phyloP scores from a whole-genome alignment of 2,113 vertebrate genomes.

The Dromas ardeola region DNA sequence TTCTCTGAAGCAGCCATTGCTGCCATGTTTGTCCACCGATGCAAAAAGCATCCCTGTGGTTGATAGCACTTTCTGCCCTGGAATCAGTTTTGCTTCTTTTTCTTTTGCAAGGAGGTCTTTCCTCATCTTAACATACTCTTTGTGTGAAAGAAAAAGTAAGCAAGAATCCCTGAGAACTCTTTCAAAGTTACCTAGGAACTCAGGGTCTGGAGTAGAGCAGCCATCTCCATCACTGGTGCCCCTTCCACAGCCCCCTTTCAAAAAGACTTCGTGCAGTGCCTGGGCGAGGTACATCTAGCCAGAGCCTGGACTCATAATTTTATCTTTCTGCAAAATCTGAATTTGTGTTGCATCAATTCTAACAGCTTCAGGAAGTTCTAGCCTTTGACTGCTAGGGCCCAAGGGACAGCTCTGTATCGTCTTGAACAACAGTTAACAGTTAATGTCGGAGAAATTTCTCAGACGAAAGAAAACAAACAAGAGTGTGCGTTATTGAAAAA shows the following conservation, averaged over 20 bases:
- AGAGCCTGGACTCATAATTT: neutral
- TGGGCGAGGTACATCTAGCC: neutral
- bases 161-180: neutral
- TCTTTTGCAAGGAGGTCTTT: neutral
- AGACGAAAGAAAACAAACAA: neutral
- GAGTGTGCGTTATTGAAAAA: neutral
- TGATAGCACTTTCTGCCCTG: neutral
- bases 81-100: neutral
- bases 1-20: neutral
- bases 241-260: neutral
- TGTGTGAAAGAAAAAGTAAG: neutral
- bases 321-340: neutral
- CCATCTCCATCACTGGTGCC: neutral
- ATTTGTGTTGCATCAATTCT: neutral
- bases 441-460: neutral
- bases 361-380: neutral
- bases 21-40: neutral
- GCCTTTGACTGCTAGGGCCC: neutral
- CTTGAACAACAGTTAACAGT: accelerated
- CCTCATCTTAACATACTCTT: neutral
- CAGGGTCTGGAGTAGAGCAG: neutral
- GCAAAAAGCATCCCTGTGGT: neutral
- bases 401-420: neutral
- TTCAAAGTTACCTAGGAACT: neutral
- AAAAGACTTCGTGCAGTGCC: neutral